A percentile compares a stretch with the other conserved stretches of the same genome.
These are phyloP conservation scores for Bungarus multicinctus DNA, from an alignment of 2,113 vertebrate genomes.

Conservation along the genomic window DNA sequence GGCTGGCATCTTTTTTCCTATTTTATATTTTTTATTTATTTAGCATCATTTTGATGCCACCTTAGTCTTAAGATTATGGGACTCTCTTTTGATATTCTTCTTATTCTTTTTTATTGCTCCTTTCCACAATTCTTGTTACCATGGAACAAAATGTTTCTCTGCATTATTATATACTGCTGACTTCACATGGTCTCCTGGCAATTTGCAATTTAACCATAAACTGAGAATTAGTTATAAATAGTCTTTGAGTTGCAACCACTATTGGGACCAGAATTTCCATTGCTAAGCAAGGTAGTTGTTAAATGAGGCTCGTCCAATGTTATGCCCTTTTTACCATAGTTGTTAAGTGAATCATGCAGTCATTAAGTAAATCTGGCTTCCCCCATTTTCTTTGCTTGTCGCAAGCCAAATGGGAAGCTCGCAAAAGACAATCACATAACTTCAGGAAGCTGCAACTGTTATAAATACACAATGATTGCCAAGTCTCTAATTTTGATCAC, in stretches of 20 bases:
- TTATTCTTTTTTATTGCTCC: background rate
- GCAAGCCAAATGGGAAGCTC: background rate
- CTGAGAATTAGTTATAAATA: background rate
- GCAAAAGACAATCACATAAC: background rate
- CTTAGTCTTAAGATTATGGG: background rate
- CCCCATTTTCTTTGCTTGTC: background rate
- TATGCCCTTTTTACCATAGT: background rate
- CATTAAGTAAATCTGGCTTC: background rate
- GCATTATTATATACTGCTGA: background rate
- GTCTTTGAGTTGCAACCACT: background rate
- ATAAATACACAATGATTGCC: background rate
- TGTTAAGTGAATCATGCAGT: too few species aligned
- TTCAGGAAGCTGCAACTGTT: background rate
- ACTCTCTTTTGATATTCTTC: background rate
- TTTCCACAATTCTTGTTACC: background rate
- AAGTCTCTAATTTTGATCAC: background rate
- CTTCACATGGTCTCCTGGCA: background rate
- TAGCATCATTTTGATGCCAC: background rate
- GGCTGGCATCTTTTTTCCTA: background rate
- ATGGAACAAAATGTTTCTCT: background rate
- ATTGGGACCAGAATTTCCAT: background rate
- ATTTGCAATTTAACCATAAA: background rate
- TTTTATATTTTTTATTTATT: constrained; percentile 1
- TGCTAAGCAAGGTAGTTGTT: background rate
- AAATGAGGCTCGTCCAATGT: background rate